phyloP scores from a whole-genome alignment of 2,113 vertebrate genomes.

The Tautogolabrus adspersus region DNA sequence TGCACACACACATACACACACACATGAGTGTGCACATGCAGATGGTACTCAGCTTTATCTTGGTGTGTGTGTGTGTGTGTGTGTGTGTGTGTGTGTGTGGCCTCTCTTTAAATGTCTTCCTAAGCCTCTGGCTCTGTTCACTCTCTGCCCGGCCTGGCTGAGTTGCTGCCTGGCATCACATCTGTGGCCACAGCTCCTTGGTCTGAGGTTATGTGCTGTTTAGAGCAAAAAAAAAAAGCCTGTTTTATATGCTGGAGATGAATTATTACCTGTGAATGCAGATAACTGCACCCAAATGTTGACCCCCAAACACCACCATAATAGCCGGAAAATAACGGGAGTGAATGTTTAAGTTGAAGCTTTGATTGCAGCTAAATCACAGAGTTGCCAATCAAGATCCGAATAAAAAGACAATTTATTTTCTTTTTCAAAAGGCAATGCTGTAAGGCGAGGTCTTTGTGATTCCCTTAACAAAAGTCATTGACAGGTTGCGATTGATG shows the following conservation, averaged over 20 bases:
- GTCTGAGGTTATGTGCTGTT: conserved; percentile 46
- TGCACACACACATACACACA: conserved; percentile 3
- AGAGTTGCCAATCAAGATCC: not conserved
- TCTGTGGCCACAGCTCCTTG: conserved; percentile 42
- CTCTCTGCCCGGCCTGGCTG: conserved; percentile 26
- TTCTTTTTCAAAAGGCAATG: not conserved
- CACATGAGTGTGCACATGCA: conserved; percentile 22
- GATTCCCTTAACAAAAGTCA: conserved; percentile 19
- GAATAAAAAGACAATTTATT: not conserved
- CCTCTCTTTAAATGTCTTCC: conserved; percentile 38
- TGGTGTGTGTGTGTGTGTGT: conserved; percentile 13
- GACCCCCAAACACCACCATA: not conserved
- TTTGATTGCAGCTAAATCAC: not conserved
- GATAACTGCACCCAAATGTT: not conserved
- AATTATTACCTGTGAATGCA: conserved; percentile 11
- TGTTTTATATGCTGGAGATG: conserved; percentile 22
- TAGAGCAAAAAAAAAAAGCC: conserved; percentile 24
- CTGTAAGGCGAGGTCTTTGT: not conserved
- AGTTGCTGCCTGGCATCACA: conserved; percentile 52
- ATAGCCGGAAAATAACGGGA: not conserved
- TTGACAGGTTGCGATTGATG: conserved; percentile 28
- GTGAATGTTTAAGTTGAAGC: not conserved
- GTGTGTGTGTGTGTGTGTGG: conserved; percentile 9
- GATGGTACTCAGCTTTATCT: conserved; percentile 53
- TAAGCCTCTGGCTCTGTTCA: conserved; percentile 46